Percentiles rank a stretch among this genome's conserved stretches.
Conservation (phyloP, 2,113 vertebrate species). For the Solea solea region DNA sequence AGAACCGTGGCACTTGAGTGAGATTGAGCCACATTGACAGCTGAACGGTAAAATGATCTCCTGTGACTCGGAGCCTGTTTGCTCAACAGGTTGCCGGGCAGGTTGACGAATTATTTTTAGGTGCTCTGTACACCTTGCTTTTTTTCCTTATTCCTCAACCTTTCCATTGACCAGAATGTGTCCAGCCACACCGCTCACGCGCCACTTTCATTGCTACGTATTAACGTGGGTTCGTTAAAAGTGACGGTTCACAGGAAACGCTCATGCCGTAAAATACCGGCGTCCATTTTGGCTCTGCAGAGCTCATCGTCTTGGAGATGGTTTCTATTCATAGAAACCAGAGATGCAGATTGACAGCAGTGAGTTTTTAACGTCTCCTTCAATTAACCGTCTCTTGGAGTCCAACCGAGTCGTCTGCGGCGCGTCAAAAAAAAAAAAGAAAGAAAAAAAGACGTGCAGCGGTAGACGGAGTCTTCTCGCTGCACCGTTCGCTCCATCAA, state of each 20-base stretch:
- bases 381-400: constrained; percentile 72
- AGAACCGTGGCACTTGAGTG: constrained; percentile 18
- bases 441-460: constrained; percentile 53
- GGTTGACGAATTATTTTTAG: background rate
- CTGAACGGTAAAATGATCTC: constrained; percentile 21
- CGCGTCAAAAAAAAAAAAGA: constrained; percentile 51
- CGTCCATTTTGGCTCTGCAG: background rate
- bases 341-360: constrained; percentile 59
- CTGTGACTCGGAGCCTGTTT: constrained; percentile 15
- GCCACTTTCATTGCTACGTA: background rate
- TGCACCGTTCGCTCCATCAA: constrained; percentile 54
- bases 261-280: background rate
- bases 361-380: constrained; percentile 67
- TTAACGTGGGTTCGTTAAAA: background rate
- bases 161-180: background rate
- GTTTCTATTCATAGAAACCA: constrained; percentile 8
- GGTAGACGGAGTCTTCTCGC: constrained; percentile 64
- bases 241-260: too few relatives aligned
- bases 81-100: constrained; percentile 53
- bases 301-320: constrained; percentile 12
- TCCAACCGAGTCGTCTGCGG: constrained; percentile 63
- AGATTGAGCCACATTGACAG: constrained; percentile 16
- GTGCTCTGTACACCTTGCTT: background rate
- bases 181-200: background rate
- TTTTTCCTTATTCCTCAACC: background rate